A percentile compares a stretch with the other conserved stretches of the same genome.
These are phyloP conservation scores for Cantharis rufa DNA, from an alignment of 2,888 invertebrate genomes.

Conservation along the genomic window DNA sequence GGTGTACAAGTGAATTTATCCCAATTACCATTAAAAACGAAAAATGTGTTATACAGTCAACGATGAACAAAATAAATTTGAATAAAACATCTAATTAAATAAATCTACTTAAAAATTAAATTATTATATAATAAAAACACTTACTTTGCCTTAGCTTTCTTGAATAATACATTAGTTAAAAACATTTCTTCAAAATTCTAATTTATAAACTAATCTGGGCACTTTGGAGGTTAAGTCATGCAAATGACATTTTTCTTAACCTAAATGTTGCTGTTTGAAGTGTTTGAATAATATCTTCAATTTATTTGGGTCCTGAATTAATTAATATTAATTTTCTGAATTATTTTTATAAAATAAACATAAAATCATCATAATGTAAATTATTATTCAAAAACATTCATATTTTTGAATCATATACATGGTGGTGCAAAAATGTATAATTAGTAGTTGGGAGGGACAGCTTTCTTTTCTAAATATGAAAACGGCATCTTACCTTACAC, in stretches of 20 bases:
- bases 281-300: neutral
- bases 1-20: neutral
- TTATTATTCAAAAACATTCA: no score
- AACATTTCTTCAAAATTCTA: constrained; percentile 61
- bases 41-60: neutral
- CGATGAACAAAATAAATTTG: neutral
- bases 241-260: neutral
- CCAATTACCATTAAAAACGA: neutral
- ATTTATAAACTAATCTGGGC: neutral
- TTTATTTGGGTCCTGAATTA: no score
- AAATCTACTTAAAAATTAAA: neutral
- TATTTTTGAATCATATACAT: no score
- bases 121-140: constrained; percentile 49
- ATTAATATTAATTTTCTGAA: neutral
- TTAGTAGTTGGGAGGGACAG: no score
- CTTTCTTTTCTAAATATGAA: no score
- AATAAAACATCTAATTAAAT: neutral
- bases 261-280: neutral
- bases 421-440: no score
- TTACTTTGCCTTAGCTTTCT: constrained; percentile 79
- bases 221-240: neutral
- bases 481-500: no score
- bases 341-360: no score
- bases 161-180: constrained; percentile 70
- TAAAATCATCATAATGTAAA: no score